These are phyloP conservation scores for Malurus alboscapulatus DNA, from an alignment of 2,113 vertebrate genomes.

Conservation along the genomic window DNA sequence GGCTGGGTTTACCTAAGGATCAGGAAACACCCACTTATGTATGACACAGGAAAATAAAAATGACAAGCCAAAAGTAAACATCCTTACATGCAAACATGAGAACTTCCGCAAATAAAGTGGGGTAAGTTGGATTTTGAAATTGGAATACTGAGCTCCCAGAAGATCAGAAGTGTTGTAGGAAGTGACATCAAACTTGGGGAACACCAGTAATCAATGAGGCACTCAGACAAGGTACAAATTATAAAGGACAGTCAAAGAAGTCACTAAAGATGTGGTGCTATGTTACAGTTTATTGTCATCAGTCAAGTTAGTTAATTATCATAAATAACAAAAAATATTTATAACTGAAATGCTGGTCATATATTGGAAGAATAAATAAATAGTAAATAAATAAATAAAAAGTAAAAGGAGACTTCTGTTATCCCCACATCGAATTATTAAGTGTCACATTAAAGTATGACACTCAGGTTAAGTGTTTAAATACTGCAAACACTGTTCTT, in stretches of 20 bases:
- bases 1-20: neutral
- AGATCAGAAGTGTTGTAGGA: neutral
- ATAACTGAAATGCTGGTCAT: neutral
- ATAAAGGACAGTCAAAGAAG: neutral
- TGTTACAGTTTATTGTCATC: neutral
- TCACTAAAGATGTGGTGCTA: neutral
- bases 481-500: neutral
- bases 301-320: neutral
- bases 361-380: neutral
- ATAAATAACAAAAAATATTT: neutral
- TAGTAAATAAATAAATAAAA: neutral
- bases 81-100: rapidly evolving
- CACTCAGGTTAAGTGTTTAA: neutral
- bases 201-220: neutral
- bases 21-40: neutral
- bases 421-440: neutral
- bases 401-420: neutral
- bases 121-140: neutral
- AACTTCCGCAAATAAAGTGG: neutral
- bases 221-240: rapidly evolving
- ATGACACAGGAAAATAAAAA: neutral
- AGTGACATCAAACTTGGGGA: neutral
- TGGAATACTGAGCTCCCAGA: neutral
- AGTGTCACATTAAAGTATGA: neutral
- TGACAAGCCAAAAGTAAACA: neutral